Evolutionary conservation across 2,797 vertebrate genomes (phyloP), one percentile per base, ranked within the genome.

Genomic region (Urocyon cinereoargenteus): DNA sequence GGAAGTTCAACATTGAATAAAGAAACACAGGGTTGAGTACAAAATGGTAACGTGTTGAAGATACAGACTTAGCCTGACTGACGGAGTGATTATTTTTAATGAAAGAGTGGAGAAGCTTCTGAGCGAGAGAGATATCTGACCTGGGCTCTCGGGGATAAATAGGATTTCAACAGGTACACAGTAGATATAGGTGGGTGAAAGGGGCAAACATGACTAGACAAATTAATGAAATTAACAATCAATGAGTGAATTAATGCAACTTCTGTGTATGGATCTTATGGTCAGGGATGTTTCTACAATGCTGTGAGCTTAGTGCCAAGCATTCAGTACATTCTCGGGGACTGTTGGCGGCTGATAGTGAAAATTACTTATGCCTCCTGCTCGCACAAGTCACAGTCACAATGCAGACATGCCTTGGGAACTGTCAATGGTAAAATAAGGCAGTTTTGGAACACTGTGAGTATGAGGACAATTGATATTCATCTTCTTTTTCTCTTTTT

Each of bases 351-450:
- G 77, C 53, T 84, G 55, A 31, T 31, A 10, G 34, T 49, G 62
- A 91, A 84, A 78, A 66, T 36, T 64, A 61, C 59, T 81, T 79
- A 78, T 24, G 64, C 26, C 57, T 86, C 75, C 62, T 62, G n/a
- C n/a, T 72, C 4, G 0, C 9, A 61, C 36, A 91, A 64, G n/a
- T 51, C 66, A 77, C 19, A 79, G 31, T 21, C 62, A 81, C 45
- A 53, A 18, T 13, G 31, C 36, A 90, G 57, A 72, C n/a, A 34
- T 79, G 26, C 16, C 45, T 77, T 34, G 36, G 77, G 87, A 86
- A 68, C 55, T 77, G 9, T 86, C 87, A n/a, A 5, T 73, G n/a
- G 18, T 70, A 82, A 95, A 96, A 93, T 73, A 59, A 96, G n/a
- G 40, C 51, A 19, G 9, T 96, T 77, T 40, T 10, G 78, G 64